Evolutionary conservation across 1,140 invertebrate species (phyloP), one percentile per base, ranked within the genome.

Genomic region (Bombus waltoni): DNA sequence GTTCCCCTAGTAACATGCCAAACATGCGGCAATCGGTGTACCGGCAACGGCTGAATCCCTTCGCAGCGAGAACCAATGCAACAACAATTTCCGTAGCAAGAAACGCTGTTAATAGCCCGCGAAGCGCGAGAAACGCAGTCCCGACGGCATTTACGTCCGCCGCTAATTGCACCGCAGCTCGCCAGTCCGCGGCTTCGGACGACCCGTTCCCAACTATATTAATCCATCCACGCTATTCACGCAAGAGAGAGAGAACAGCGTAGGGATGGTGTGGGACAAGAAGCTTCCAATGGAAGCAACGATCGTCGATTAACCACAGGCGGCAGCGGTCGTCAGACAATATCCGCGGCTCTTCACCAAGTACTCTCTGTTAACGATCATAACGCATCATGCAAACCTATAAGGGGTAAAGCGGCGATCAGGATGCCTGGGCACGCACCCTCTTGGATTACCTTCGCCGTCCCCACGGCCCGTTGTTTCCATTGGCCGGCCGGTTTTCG

Each of bases 401-500:
- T 91, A 89, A 91, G 90, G 89, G 90, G 83, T 89, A 89, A 91
- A 90, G 89, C 88, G 86, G 83, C 83, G 83, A 91, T 91, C 90
- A 85, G 90, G 74, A 91, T 91, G 90, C 90, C 85, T 76, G 86
- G 71, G 88, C 90, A 91, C 90, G 90, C 90, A 91, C 84, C 81
- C 88, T 71, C 88, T 77, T 84, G 90, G 90, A 91, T 91, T 91
- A 91, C 86, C 86, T 91, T 84, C 81, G 35, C 68, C 83, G 81
- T 82, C 85, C 85, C 81, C 82, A 32, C 75, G 42, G 86, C 71
- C 71, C 71, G 42, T 84, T 84, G 88, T 74, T 66, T 88, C 86
- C 79, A 57, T 76, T 65, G 77, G 75, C 42, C 32, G 40, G 79
- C 75, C 77, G 86, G 86, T 85, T 88, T 85, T 88, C 87, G 89